Evolutionary conservation across 2,113 vertebrate genomes (phyloP), one percentile per base, ranked within the genome.

Genomic region (chimpanzee (Pan troglodytes)): DNA sequence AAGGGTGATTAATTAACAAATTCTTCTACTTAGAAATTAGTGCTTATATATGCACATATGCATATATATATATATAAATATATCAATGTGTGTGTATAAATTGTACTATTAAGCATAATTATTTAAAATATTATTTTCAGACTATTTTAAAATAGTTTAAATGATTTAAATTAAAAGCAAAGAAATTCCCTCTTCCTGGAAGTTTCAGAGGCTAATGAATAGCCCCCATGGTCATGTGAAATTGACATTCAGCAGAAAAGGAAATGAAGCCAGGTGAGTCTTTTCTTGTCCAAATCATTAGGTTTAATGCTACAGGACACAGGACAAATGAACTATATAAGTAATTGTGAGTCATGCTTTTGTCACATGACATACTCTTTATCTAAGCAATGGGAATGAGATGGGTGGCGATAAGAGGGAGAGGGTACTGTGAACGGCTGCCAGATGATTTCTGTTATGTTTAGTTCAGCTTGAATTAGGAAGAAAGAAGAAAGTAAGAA

Each of bases 1-100:
- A 96, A 97, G 80, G 50, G 40, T 96, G 95, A 96, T 96, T 97
- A 97, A 97, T 97, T 97, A 90, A 97, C 72, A 96, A 95, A 96
- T 90, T 96, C 6, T 92, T 30, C 45, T 79, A 87, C 86, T 90
- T 90, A 90, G n/a, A 50, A 92, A 84, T 97, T 89, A 93, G 52
- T 96, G 70, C 43, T 96, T 92, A 52, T 89, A 80, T 89, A 96
- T 84, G 59, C 59, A 95, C 30, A 96, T 88, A 88, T 43, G 4
- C 68, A 93, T 79, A 82, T 73, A 90, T 86, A 38, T 38, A 38
- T 38, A 64, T 70, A 61, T 80, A 92, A 93, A 59, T 92, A 23
- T 8, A 81, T 88, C 70, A 92, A 35, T 78, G 13, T 80, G 17
- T 87, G 6, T 93, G 16, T 73, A 88, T 95, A 92, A 96, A 90